Percentiles rank a stretch among this genome's conserved stretches.
phyloP scores from a whole-genome alignment of 2,113 vertebrate species.

The Corythoichthys haematopterus region DNA sequence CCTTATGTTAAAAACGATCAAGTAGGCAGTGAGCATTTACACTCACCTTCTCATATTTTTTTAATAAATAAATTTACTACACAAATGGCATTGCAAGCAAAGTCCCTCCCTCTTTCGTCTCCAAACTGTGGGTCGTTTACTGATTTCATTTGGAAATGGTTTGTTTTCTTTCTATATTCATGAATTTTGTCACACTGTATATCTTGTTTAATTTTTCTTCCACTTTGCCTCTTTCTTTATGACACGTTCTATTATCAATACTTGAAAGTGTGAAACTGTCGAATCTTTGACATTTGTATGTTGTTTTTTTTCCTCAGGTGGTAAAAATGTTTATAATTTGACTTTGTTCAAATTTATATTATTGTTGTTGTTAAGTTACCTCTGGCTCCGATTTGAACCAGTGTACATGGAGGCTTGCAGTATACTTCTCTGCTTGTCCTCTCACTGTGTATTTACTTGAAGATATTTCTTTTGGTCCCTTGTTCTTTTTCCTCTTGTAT shows the following conservation, averaged over 20 bases:
- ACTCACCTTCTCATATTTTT: slow-evolving; percentile 1
- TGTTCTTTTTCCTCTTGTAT: slow-evolving; percentile 35
- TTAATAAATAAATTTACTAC: slow-evolving; percentile 9
- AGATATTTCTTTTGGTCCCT: slow-evolving; percentile 41
- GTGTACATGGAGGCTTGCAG: slow-evolving; percentile 30
- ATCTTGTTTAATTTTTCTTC: slow-evolving; percentile 33
- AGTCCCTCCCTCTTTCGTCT: not conserved
- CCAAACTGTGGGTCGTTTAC: slow-evolving; percentile 20
- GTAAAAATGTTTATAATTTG: slow-evolving; percentile 38
- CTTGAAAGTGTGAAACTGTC: slow-evolving; percentile 74
- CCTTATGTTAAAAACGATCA: not conserved
- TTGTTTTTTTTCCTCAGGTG: slow-evolving; percentile 15
- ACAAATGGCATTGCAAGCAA: slow-evolving; percentile 10
- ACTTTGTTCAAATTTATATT: slow-evolving; percentile 36
- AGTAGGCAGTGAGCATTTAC: not conserved
- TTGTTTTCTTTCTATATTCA: slow-evolving; percentile 33
- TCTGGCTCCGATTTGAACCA: slow-evolving; percentile 24
- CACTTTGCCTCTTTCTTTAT: slow-evolving; percentile 47
- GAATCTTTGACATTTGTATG: slow-evolving; percentile 31
- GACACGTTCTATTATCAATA: slow-evolving; percentile 60
- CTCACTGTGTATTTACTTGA: slow-evolving; percentile 60
- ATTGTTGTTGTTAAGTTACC: slow-evolving; percentile 19
- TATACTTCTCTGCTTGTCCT: slow-evolving; percentile 51
- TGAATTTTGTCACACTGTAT: slow-evolving; percentile 26
- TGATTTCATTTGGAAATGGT: slow-evolving; percentile 19